Evolutionary conservation across 1,140 invertebrate genomes (phyloP), one percentile per base, ranked within the genome.

Genomic region (Pararge aegeria): DNA sequence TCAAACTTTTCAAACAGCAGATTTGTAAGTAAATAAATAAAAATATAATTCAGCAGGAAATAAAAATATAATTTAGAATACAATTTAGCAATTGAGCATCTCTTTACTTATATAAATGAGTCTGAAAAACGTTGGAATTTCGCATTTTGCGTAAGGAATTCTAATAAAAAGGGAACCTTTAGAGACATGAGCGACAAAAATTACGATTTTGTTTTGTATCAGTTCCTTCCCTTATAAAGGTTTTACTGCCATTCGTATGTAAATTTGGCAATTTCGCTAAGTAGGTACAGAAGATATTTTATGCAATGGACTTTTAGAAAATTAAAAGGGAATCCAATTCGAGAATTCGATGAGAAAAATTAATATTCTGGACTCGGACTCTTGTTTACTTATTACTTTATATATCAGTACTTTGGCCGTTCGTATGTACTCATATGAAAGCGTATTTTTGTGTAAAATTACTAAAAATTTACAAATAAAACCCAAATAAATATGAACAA

Each of bases 201-300:
- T 68, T 64, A 68, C 65, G 61, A 66, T 64, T 64, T 66, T 69
- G 63, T 66, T 66, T 65, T 66, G 67, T 69, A 69, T 69, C 66
- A 62, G 51, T 61, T 53, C 49, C 21, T 55, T 59, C 63, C 66
- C 63, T 69, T 65, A 58, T 61, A 62, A 65, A 56, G 66, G 62
- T 65, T 69, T 56, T 61, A 59, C 61, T 53, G 40, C 57, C 56
- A 66, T 69, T 69, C 66, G 60, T 69, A 69, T 69, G 66, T 66
- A 69, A 69, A 69, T 69, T 62, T 20, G 37, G 63, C 59, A 62
- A 67, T 69, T 69, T 54, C 55, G 56, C 57, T 69, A 60, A 69
- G 63, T 65, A 69, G 55, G 40, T 46, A 46, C 19, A 20, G 42
- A 27, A 48, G 51, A 69, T 55, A 55, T 61, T 64, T 66, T 60